These are phyloP conservation scores for Formicarius rufipectus DNA, from an alignment of 2,113 vertebrate genomes.

Conservation along the genomic window DNA sequence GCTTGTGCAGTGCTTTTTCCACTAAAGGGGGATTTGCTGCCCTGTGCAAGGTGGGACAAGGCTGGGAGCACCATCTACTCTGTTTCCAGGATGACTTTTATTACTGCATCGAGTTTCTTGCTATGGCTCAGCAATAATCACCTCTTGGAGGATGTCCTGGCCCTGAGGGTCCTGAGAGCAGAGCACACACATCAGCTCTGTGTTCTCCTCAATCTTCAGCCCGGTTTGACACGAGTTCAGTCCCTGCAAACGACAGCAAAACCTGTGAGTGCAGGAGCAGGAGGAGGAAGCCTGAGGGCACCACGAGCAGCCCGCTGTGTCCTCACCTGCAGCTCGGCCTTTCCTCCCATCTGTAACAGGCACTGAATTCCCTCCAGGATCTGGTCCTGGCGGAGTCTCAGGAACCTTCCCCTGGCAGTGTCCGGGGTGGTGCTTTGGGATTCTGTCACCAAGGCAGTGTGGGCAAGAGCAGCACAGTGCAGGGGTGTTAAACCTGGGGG, in stretches of 20 bases:
- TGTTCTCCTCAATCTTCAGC: neutral
- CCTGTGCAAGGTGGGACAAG: neutral
- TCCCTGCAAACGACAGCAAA: neutral
- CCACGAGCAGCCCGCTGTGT: rapidly evolving
- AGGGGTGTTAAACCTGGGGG: conserved; percentile 78
- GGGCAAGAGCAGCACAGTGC: conserved; percentile 74
- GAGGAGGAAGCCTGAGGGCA: rapidly evolving
- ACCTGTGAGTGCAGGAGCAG: neutral
- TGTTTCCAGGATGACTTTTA: neutral
- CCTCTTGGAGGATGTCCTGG: neutral
- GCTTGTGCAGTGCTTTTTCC: neutral
- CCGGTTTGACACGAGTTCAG: neutral
- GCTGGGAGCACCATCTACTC: neutral
- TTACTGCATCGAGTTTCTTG: neutral
- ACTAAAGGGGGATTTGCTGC: neutral
- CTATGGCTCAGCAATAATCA: neutral
- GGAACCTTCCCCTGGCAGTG: conserved; percentile 11
- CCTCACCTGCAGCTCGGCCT: conserved; percentile 64
- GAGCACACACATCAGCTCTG: conserved; percentile 39
- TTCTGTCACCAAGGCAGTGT: conserved; percentile 61
- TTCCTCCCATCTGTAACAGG: conserved; percentile 81
- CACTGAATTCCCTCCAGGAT: conserved; percentile 81
- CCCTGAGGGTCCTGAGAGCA: neutral
- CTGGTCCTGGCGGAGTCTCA: conserved; percentile 70
- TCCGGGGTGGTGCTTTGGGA: neutral